phyloP scores from a whole-genome alignment of 2,888 invertebrate species.

The Slavum lentiscoides region DNA sequence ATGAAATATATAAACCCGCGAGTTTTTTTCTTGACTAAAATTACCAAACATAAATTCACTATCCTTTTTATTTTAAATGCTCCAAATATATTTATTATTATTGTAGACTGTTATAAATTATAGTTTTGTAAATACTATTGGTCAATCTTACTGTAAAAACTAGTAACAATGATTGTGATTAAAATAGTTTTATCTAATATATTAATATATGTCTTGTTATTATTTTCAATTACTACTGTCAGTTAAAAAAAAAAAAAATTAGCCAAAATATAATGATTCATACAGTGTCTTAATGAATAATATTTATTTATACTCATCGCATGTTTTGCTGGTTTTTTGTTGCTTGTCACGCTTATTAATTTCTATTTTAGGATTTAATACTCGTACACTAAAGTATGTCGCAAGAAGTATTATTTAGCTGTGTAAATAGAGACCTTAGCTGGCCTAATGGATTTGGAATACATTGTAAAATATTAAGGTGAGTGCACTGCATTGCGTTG shows the following conservation, averaged over 20 bases:
- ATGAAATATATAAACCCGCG: not conserved
- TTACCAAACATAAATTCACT: not conserved
- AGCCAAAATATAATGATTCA: slow-evolving; percentile 4
- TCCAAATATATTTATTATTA: not conserved
- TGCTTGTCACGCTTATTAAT: slow-evolving; percentile 54
- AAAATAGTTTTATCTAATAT: slow-evolving; percentile 25
- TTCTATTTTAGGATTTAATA: slow-evolving; percentile 53
- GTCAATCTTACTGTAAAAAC: slow-evolving; percentile 11
- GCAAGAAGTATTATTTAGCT: slow-evolving; percentile 53
- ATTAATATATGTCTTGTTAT: not conserved
- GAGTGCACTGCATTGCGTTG: slow-evolving; percentile 53
- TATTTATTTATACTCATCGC: slow-evolving; percentile 48
- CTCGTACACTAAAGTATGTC: slow-evolving; percentile 50
- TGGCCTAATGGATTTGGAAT: slow-evolving; percentile 51
- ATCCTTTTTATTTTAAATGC: not conserved
- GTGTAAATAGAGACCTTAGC: slow-evolving; percentile 50
- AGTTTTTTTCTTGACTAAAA: slow-evolving; percentile 14
- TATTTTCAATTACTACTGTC: not conserved
- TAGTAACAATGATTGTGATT: slow-evolving; percentile 21
- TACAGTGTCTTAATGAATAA: slow-evolving; percentile 27
- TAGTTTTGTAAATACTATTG: slow-evolving; percentile 4
- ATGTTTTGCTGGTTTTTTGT: slow-evolving; percentile 53
- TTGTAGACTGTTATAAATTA: not conserved
- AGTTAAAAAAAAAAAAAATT: not conserved
- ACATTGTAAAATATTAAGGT: slow-evolving; percentile 51